Evolutionary conservation across 2,888 invertebrate genomes (phyloP), one percentile per base, ranked within the genome.

Genomic region (Lymantria dispar): DNA sequence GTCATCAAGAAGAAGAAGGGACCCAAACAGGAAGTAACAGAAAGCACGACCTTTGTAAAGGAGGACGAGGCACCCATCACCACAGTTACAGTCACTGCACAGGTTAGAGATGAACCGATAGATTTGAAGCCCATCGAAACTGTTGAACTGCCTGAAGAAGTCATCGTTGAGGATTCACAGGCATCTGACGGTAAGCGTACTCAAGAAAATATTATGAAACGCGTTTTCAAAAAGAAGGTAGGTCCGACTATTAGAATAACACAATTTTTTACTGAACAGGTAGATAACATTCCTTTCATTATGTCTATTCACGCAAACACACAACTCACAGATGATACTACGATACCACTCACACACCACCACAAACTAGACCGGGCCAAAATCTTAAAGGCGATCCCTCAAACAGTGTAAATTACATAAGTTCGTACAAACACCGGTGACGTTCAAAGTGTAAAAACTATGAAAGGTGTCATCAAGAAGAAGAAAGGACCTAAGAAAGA

Each of bases 1-100:
- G 54, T 70, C 40, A 68, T 74, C 14, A 55, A 64, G 53, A 55
- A 73, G 71, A 54, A 78, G 72, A 83, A 80, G 43, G 91, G 86
- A 0, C 70, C 72, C 0, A 88, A 89, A 50, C 72, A 83, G 54
- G 89, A 90, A 62, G 75, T 86, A 40, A 87, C 92, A 2, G 86
- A 86, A 69, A 84, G 83, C 29, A 74, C 83, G 2, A 91, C 90
- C 13, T 73, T 84, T 14, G 76, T 87, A 56, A 80, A 83, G 31
- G 82, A 86, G 8, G 81, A 78, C 31, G 78, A 85, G 47, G 65
- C 65, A 1, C 82, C 85, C 0, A 62, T 80, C 0, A 82, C 79
- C 0, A 82, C 78, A 0, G 74, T 85, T 0, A 82, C 78, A 0
- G 74, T 85, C 0, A 80, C 50, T 63, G 87, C 72, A 70, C 80